A percentile compares a stretch with the other conserved stretches of the same genome.
These are phyloP conservation scores for Percina caprodes DNA, from an alignment of 2,113 vertebrate genomes.

Conservation along the genomic window DNA sequence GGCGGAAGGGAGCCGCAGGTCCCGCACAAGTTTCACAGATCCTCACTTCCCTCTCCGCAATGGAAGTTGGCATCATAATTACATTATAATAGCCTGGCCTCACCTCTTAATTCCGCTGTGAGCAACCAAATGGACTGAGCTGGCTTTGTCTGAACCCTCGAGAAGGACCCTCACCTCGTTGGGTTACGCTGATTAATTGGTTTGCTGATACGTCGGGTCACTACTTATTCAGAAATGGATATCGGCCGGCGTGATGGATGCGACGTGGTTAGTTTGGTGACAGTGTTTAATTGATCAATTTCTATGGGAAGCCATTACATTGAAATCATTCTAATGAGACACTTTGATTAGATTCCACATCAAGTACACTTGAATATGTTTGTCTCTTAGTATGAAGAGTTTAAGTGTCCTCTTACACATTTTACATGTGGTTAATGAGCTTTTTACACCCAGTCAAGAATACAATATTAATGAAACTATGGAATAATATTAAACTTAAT, in stretches of 20 bases:
- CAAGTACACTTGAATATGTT: constrained; percentile 58
- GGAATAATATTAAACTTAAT: constrained; percentile 30
- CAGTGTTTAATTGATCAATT: constrained; percentile 74
- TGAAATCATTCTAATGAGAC: constrained; percentile 75
- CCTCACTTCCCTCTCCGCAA: constrained; percentile 11
- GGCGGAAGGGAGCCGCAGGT: not conserved
- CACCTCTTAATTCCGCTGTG: constrained; percentile 55
- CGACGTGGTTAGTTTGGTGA: constrained; percentile 65
- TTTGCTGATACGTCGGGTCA: constrained; percentile 50
- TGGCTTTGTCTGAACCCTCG: constrained; percentile 23
- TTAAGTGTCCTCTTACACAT: constrained; percentile 62
- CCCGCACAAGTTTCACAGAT: not conserved
- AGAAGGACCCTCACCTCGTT: constrained; percentile 43
- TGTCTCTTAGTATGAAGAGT: constrained; percentile 54
- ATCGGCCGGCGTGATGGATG: constrained; percentile 63
- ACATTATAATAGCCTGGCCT: constrained; percentile 34
- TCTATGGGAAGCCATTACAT: constrained; percentile 66
- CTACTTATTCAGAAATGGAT: constrained; percentile 60
- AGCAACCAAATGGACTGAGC: constrained; percentile 49
- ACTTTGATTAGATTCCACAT: constrained; percentile 70
- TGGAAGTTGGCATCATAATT: constrained; percentile 60
- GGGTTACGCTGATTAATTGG: constrained; percentile 66
- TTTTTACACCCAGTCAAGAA: constrained; percentile 20
- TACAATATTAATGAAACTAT: constrained; percentile 25
- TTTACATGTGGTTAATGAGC: constrained; percentile 63